Evolutionary conservation across 2,797 vertebrate genomes (phyloP), one percentile per base, ranked within the genome.

Genomic region (Paedocypris micromegethes): DNA sequence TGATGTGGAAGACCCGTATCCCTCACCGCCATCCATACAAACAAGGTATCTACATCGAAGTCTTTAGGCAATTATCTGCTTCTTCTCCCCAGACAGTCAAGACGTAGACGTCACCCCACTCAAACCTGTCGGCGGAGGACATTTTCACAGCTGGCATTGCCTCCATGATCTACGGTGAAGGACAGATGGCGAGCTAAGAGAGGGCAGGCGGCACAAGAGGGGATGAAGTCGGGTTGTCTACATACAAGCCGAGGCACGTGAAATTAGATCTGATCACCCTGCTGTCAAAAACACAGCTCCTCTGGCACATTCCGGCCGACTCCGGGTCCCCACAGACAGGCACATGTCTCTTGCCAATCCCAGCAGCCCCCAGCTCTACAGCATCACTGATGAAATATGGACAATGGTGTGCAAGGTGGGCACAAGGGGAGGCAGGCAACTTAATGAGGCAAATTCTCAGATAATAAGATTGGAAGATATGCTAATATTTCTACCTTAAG

Each of bases 401-500:
- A 90, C 90, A 89, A 83, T 83, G 82, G 84, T 80, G 80, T 83
- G 84, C 85, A 86, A 89, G 90, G 88, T 90, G 88, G 87, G 86
- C 86, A 83, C 87, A 83, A 85, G 84, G 90, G 89, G 87, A 87
- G 86, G 85, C 82, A 81, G 83, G 79, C 72, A 83, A 90, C 86
- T 91, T 91, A 91, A 91, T 90, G 90, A 91, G 88, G 85, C 90
- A 90, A 91, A 90, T 91, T 91, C 84, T 90, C 89, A 88, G 85
- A 89, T 91, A 90, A 91, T 91, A 91, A 90, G 89, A 91, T 91
- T 89, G 89, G 87, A 88, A 88, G 88, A 88, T 90, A 91, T 91
- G 90, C 89, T 90, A 91, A 91, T 91, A 90, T 90, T 87, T 90
- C 88, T 90, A 90, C 90, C 90, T 91, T 91, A 90, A 91, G 90